These are phyloP conservation scores for Acronicta psi DNA, from an alignment of 2,888 invertebrate genomes.

Conservation along the genomic window DNA sequence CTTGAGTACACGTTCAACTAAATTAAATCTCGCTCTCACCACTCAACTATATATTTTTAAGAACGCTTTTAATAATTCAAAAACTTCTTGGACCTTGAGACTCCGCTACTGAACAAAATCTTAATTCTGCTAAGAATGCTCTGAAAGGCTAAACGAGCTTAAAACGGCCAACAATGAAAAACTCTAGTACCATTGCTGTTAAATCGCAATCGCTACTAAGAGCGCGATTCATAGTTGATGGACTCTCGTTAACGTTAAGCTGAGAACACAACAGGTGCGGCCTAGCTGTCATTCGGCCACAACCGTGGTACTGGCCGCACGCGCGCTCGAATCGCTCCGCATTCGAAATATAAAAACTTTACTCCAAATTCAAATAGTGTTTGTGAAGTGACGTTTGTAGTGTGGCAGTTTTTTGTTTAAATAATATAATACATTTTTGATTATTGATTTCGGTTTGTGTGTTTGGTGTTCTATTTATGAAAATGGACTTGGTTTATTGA, in stretches of 20 bases:
- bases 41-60: too few species aligned
- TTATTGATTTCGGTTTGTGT: constrained; percentile 29
- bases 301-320: constrained; percentile 70
- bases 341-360: constrained; percentile 57
- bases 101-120: neutral
- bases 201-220: constrained; percentile 23
- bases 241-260: constrained; percentile 51
- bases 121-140: constrained; percentile 4
- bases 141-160: constrained; percentile 13
- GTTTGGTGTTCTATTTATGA: constrained; percentile 29
- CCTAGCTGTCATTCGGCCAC: constrained; percentile 68
- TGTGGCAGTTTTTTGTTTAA: constrained; percentile 35
- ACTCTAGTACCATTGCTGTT: neutral
- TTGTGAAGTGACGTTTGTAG: constrained; percentile 49
- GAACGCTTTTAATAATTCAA: too few species aligned
- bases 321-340: constrained; percentile 51
- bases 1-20: too few species aligned
- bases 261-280: constrained; percentile 80
- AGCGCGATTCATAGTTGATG: constrained; percentile 42
- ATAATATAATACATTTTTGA: constrained; percentile 16
- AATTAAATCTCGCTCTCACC: too few species aligned
- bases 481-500: constrained; percentile 38
- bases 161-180: constrained; percentile 22
- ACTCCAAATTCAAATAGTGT: constrained; percentile 48
- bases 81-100: too few species aligned